Evolutionary conservation across 2,888 invertebrate genomes (phyloP).

Genomic region (Dorcus parallelipipedus): DNA sequence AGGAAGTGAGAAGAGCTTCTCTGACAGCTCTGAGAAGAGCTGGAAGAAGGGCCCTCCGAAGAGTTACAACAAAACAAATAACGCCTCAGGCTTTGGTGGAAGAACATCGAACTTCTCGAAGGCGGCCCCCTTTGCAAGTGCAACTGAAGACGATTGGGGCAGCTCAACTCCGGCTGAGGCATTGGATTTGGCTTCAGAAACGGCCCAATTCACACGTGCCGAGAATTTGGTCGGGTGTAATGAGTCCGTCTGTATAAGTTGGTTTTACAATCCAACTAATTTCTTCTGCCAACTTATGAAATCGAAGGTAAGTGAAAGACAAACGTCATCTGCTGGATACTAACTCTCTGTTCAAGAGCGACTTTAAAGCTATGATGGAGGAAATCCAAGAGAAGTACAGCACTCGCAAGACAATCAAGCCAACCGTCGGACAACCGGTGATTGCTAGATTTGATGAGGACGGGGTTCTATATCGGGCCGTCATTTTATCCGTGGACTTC

Average conservation of each 20-base stretch:
- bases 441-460: slow-evolving; percentile 71
- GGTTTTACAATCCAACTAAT: slow-evolving; percentile 72
- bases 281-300: slow-evolving; percentile 55
- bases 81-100: neutral
- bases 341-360: slow-evolving; percentile 35
- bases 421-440: slow-evolving; percentile 60
- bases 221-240: slow-evolving; percentile 50
- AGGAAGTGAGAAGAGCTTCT: slow-evolving; percentile 38
- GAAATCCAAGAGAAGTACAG: slow-evolving; percentile 67
- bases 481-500: slow-evolving; percentile 47
- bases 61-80: slow-evolving; percentile 19
- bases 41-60: slow-evolving; percentile 19
- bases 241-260: slow-evolving; percentile 63
- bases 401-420: slow-evolving; percentile 47
- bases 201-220: slow-evolving; percentile 27
- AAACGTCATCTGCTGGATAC: neutral
- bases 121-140: neutral
- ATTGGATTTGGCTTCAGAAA: slow-evolving; percentile 33
- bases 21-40: slow-evolving; percentile 39
- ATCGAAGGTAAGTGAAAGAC: slow-evolving; percentile 29
- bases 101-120: slow-evolving; percentile 6
- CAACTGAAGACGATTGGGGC: slow-evolving; percentile 2
- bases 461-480: slow-evolving; percentile 68
- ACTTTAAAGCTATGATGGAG: slow-evolving; percentile 67
- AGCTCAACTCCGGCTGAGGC: neutral